Conservation (phyloP, 2,113 vertebrate species). For the Oryzias javanicus region DNA sequence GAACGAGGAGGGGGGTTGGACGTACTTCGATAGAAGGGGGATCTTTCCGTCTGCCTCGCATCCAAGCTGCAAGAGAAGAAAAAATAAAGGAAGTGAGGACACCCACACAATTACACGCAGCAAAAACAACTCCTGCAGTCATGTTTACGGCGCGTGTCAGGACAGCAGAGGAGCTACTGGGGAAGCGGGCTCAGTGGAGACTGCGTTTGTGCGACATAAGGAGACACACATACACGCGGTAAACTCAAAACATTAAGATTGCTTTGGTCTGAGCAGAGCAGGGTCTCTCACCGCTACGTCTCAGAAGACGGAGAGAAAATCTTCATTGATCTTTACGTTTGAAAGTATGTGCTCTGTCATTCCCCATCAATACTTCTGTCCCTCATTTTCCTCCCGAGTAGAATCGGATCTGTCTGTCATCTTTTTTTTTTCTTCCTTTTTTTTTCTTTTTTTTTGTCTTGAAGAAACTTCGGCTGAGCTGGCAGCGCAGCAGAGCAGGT, state of each 20-base stretch:
- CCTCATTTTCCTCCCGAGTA: conserved; percentile 48
- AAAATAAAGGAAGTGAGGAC: conserved; percentile 50
- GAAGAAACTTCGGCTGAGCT: conserved; percentile 62
- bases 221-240: conserved; percentile 23
- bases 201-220: conserved; percentile 15
- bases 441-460: conserved; percentile 10
- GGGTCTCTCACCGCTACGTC: conserved; percentile 32
- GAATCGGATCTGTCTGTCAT: conserved; percentile 51
- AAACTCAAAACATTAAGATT: conserved; percentile 25
- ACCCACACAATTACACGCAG: conserved; percentile 63
- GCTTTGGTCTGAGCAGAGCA: conserved; percentile 41
- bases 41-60: conserved; percentile 88
- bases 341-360: conserved; percentile 52
- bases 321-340: conserved; percentile 55
- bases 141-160: conserved; percentile 54
- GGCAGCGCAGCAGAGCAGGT: conserved; percentile 60
- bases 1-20: conserved; percentile 62
- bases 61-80: conserved; percentile 85
- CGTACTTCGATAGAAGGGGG: conserved; percentile 91
- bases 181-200: conserved; percentile 11
- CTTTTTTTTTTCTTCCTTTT: conserved; percentile 5
- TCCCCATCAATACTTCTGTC: conserved; percentile 56
- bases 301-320: conserved; percentile 33
- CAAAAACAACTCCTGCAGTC: conserved; percentile 66
- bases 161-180: conserved; percentile 22